A percentile compares a stretch with the other conserved stretches of the same genome.
These are phyloP conservation scores for Corythoichthys haematopterus DNA, from an alignment of 2,113 vertebrate species.

Conservation along the genomic window DNA sequence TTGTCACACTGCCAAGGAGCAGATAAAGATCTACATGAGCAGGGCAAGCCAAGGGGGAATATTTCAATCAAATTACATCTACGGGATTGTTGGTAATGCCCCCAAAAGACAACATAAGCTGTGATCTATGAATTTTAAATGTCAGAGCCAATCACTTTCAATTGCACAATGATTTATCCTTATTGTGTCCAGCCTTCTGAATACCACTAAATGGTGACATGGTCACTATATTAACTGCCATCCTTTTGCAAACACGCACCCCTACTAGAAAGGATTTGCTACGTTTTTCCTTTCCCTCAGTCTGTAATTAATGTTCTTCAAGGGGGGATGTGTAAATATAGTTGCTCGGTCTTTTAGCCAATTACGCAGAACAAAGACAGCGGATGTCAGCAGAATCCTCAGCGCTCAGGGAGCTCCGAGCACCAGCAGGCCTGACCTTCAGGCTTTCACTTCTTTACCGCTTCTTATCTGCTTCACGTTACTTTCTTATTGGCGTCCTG, in stretches of 20 bases:
- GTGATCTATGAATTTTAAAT: conserved; percentile 2
- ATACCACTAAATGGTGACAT: conserved; percentile 7
- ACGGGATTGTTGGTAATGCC: neutral
- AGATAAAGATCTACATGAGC: conserved; percentile 1
- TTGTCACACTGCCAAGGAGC: conserved; percentile 7
- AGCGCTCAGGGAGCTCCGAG: conserved; percentile 63
- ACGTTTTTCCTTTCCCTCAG: conserved; percentile 44
- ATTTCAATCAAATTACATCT: neutral
- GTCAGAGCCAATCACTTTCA: conserved; percentile 7
- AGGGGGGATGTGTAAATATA: conserved; percentile 67
- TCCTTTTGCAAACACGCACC: conserved; percentile 32
- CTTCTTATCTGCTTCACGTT: conserved; percentile 56
- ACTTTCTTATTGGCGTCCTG: conserved; percentile 56
- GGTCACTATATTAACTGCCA: conserved; percentile 13
- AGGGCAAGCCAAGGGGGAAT: neutral
- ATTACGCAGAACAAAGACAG: conserved; percentile 70
- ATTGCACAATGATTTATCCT: conserved; percentile 6
- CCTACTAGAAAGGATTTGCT: conserved; percentile 38
- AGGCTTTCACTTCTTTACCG: conserved; percentile 50
- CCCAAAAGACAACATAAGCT: conserved; percentile 3
- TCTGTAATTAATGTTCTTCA: conserved; percentile 71
- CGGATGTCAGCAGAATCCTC: conserved; percentile 70
- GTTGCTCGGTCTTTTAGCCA: conserved; percentile 71
- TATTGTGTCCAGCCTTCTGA: conserved; percentile 6
- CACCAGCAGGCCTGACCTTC: conserved; percentile 66